These are phyloP conservation scores for Helobdella robusta DNA, from an alignment of 2,888 invertebrate species.

Conservation along the genomic window DNA sequence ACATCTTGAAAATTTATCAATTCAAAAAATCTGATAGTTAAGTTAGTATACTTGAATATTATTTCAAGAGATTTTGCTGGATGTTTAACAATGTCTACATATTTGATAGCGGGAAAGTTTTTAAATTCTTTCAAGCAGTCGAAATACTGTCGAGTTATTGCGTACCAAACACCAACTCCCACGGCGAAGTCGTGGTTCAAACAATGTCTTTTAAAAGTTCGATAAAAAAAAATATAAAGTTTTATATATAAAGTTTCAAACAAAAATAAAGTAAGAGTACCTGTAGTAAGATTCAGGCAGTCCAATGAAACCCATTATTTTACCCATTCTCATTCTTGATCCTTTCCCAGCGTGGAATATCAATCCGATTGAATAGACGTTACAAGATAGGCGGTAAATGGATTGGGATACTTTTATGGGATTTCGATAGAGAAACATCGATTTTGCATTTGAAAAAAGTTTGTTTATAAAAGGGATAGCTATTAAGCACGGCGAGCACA, in stretches of 20 bases:
- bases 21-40: no score
- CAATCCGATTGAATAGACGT: slow-evolving; percentile 22
- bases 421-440: slow-evolving; percentile 30
- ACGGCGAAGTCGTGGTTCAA: slow-evolving; percentile 16
- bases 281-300: slow-evolving; percentile 16
- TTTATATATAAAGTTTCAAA: not conserved
- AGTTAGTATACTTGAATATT: slow-evolving; percentile 24
- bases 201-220: slow-evolving; percentile 6
- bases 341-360: slow-evolving; percentile 20
- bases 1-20: no score
- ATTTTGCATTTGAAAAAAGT: slow-evolving; percentile 26
- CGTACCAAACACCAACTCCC: slow-evolving; percentile 21
- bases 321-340: slow-evolving; percentile 1
- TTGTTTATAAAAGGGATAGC: slow-evolving; percentile 8
- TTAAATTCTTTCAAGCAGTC: slow-evolving; percentile 12
- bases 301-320: slow-evolving; percentile 6
- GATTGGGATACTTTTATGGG: slow-evolving; percentile 28
- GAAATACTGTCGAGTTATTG: slow-evolving; percentile 18
- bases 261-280: slow-evolving; percentile 4
- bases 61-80: slow-evolving; percentile 7
- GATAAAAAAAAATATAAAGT: slow-evolving; percentile 1
- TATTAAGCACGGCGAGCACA: slow-evolving; percentile 22
- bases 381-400: slow-evolving; percentile 15
- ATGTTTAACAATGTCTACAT: slow-evolving; percentile 24
- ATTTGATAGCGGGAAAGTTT: slow-evolving; percentile 24